A percentile compares a stretch with the other conserved stretches of the same genome.
Conservation (phyloP, 2,888 invertebrate genomes). For the Drosophila tripunctata region DNA sequence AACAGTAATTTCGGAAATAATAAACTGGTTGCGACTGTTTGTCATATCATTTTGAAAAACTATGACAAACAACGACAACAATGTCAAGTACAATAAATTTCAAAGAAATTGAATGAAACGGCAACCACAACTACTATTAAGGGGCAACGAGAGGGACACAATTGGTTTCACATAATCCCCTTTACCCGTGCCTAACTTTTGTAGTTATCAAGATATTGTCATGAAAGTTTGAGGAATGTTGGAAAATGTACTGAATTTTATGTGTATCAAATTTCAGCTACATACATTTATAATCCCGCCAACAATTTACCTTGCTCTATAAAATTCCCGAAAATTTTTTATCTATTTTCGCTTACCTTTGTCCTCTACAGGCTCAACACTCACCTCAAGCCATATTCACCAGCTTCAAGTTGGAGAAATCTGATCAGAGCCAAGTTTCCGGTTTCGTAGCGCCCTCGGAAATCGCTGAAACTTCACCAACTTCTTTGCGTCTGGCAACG, state of each 20-base stretch:
- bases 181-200: not conserved
- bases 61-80: constrained; percentile 52
- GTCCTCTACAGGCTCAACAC: constrained; percentile 85
- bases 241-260: not conserved
- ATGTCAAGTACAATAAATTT: constrained; percentile 36
- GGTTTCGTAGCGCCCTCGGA: constrained; percentile 1
- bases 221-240: not conserved
- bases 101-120: constrained; percentile 51
- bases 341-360: no score
- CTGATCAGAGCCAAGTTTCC: constrained; percentile 28
- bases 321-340: not conserved
- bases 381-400: constrained; percentile 96
- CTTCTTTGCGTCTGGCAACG: constrained; percentile 10
- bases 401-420: constrained; percentile 94
- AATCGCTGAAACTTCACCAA: constrained; percentile 10
- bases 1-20: constrained; percentile 81
- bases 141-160: not conserved
- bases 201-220: not conserved
- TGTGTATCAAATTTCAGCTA: not conserved
- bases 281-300: not conserved
- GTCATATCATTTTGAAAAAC: constrained; percentile 70
- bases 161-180: constrained; percentile 6
- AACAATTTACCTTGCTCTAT: not conserved
- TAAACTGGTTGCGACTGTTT: constrained; percentile 73
- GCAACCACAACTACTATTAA: constrained; percentile 20